These are phyloP conservation scores for Brachionus sp. DNA, from an alignment of 1,140 invertebrate species.

Conservation along the genomic window DNA sequence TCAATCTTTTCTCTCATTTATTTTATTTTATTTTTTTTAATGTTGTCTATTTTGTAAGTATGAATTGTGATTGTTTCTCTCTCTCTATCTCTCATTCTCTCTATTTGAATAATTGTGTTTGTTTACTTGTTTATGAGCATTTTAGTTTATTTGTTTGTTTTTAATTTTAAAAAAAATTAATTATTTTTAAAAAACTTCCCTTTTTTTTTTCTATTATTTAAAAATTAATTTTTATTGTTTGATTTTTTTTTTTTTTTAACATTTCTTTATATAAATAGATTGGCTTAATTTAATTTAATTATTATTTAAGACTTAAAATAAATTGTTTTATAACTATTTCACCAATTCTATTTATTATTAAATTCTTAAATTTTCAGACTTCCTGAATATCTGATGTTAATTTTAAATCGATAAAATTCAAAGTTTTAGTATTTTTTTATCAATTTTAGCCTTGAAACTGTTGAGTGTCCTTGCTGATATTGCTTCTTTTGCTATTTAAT, in stretches of 20 bases:
- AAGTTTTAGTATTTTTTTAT: no score
- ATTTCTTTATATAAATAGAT: not conserved
- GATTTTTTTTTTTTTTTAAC: not conserved
- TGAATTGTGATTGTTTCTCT: not conserved
- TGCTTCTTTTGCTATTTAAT: no score
- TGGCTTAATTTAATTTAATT: slow-evolving; percentile 25
- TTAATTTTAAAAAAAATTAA: not conserved
- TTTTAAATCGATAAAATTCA: no score
- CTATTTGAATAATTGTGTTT: not conserved
- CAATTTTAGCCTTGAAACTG: no score
- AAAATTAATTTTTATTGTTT: not conserved
- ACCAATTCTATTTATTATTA: no score
- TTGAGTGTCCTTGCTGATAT: no score
- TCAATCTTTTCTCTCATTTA: not conserved
- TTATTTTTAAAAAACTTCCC: not conserved
- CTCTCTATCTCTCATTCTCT: not conserved
- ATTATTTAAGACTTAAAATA: not conserved
- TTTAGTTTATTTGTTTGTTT: not conserved
- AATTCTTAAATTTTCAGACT: no score
- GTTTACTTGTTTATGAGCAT: not conserved
- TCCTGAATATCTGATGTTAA: no score
- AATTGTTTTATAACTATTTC: slow-evolving; percentile 6
- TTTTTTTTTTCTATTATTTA: not conserved
- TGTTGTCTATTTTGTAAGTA: not conserved
- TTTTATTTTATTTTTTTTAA: not conserved